Evolutionary conservation across 2,888 invertebrate species (phyloP), one percentile per base, ranked within the genome.

Genomic region (Lymantria dispar): DNA sequence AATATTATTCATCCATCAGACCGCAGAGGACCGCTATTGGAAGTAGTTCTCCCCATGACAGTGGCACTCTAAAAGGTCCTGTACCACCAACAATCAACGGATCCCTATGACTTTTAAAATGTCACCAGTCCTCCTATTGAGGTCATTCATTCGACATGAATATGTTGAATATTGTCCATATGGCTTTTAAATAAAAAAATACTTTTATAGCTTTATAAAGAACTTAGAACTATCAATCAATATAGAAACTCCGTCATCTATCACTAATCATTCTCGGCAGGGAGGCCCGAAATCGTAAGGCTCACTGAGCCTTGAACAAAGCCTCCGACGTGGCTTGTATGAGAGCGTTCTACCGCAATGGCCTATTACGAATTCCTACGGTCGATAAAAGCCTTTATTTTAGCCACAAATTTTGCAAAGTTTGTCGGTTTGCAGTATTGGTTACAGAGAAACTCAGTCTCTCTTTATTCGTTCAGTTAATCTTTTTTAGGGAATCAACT

Each of bases 311-410:
- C 42, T 50, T 49, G 58, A 67, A 58, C 58, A 64, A 64, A 60
- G 53, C 44, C 50, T 29, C 2, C 12, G 41, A 39, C 48, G 49
- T 50, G 47, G 43, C 48, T 55, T 52, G 52, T 56, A 60, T 57
- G 62, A 53, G 50, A 53, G 40, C 46, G 51, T 12, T 52, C 50
- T 44, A 39, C 48, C 49, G 43, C 30, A 47, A 42, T 31, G 46
- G 58, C 51, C 58, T 46, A 61, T 68, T 59, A 62, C 56, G 47
- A 48, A 63, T 63, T 65, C 69, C 59, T 46, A 48, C 48, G 43
- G 56, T 40, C 58, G 52, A 52, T 55, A 57, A 62, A 65, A 68
- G 50, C 54, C 59, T 61, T 64, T 65, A 67, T 64, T 58, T 64
- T 43, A 31, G 45, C 48, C 50, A 47, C 45, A 56, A 61, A 56